phyloP scores from a whole-genome alignment of 1,140 invertebrate genomes.

The Leptinotarsa lineolata region DNA sequence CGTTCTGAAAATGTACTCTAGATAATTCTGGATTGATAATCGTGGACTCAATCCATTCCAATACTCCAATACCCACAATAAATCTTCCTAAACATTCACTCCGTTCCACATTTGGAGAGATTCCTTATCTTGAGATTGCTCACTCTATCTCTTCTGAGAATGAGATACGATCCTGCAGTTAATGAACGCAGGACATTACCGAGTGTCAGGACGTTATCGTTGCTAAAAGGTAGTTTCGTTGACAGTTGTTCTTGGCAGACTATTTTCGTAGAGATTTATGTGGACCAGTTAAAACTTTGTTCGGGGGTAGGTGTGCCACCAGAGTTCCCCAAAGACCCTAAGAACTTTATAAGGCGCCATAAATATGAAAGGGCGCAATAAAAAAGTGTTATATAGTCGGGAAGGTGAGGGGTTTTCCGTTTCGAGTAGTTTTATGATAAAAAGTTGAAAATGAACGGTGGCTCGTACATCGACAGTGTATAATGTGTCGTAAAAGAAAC shows the following conservation, averaged over 20 bases:
- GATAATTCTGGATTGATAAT: too few relatives aligned
- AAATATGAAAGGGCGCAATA: constrained; percentile 23
- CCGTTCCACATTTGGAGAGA: too few relatives aligned
- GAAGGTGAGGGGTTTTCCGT: background rate
- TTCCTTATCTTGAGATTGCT: too few relatives aligned
- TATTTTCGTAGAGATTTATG: constrained; percentile 22
- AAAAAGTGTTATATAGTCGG: constrained; percentile 24
- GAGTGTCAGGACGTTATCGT: constrained; percentile 12
- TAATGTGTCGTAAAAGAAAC: constrained; percentile 2
- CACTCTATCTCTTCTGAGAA: too few relatives aligned
- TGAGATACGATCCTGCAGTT: background rate
- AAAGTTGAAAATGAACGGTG: constrained; percentile 22
- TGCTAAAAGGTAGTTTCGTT: constrained; percentile 18
- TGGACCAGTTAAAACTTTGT: constrained; percentile 21
- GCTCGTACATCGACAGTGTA: background rate
- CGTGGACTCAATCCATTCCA: too few relatives aligned
- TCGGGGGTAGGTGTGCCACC: constrained; percentile 13
- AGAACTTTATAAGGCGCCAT: constrained; percentile 26
- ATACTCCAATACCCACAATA: too few relatives aligned
- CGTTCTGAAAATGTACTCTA: too few relatives aligned
- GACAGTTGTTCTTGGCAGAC: constrained; percentile 24
- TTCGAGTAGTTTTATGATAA: constrained; percentile 21
- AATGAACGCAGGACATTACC: constrained; percentile 14
- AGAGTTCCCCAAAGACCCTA: background rate
- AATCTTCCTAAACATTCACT: too few relatives aligned